Evolutionary conservation across 1,140 invertebrate genomes (phyloP), one percentile per base, ranked within the genome.

Genomic region (Megathymus violae): DNA sequence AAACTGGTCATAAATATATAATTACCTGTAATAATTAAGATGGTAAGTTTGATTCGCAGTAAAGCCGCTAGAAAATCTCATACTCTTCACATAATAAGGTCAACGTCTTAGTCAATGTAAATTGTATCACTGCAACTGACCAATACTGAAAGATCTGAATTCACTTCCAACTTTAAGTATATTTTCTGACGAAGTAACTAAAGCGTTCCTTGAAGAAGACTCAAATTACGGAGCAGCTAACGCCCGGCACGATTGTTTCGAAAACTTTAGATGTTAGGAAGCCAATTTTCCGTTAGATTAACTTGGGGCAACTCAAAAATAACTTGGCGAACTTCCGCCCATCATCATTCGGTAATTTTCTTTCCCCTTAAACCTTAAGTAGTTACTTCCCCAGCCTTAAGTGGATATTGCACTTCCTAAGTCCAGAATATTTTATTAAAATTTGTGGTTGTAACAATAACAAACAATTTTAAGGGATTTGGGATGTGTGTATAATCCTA

Each of bases 231-330:
- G 40, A 22, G 43, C 4, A 59, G 43, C 43, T 59, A 47, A 38
- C 31, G 40, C 52, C 6, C 27, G 41, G 44, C 54, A 16, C 54
- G 54, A 59, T 59, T 59, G 54, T 59, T 59, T 59, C 41, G 15
- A 14, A 59, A 59, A 59, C 54, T 59, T 59, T 59, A 31, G 54
- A 59, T 59, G 54, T 59, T 59, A 47, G 41, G 44, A 59, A 59
- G 54, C 43, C 54, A 59, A 59, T 59, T 59, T 59, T 59, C 54
- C 54, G 54, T 59, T 46, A 59, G 54, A 59, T 59, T 59, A 59
- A 59, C 54, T 59, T 59, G 31, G 54, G 54, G 25, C 54, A 43
- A 59, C 54, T 59, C 54, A 59, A 59, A 59, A 59, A 59, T 59
- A 59, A 59, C 54, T 59, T 59, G 25, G 4, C 41, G 15, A 59